phyloP scores from a whole-genome alignment of 2,797 vertebrate genomes.

The Psittacula echo region DNA sequence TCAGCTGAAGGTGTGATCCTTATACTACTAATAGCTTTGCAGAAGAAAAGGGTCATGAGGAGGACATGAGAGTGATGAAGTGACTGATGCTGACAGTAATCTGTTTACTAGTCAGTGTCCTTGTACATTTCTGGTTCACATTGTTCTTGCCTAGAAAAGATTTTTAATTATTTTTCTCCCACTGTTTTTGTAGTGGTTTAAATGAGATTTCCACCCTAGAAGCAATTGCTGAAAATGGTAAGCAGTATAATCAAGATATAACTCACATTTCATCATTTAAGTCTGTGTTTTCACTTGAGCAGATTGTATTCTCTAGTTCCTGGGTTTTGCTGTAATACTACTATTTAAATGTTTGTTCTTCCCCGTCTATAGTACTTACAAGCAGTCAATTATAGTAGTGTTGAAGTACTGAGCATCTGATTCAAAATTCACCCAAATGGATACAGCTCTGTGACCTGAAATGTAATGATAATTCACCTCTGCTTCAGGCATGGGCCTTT shows the following conservation, averaged over 20 bases:
- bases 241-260: neutral
- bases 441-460: neutral
- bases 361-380: neutral
- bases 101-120: neutral
- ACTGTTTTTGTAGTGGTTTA: slow-evolving; percentile 12
- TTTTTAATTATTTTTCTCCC: slow-evolving; percentile 12
- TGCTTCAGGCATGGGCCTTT: neutral
- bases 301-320: neutral
- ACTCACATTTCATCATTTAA: neutral
- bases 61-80: neutral
- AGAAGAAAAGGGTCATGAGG: neutral
- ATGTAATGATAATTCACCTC: neutral
- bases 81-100: neutral
- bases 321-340: neutral
- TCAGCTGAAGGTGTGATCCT: neutral
- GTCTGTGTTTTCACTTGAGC: neutral
- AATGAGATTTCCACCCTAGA: slow-evolving; percentile 41
- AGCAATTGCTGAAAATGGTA: slow-evolving; percentile 70
- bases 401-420: neutral
- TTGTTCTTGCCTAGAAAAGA: neutral
- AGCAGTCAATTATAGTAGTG: neutral
- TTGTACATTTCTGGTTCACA: neutral
- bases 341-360: neutral
- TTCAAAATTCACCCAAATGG: neutral
- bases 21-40: neutral